A percentile compares a stretch with the other conserved stretches of the same genome.
Conservation (phyloP, 2,113 vertebrate species). For the Solea senegalensis region DNA sequence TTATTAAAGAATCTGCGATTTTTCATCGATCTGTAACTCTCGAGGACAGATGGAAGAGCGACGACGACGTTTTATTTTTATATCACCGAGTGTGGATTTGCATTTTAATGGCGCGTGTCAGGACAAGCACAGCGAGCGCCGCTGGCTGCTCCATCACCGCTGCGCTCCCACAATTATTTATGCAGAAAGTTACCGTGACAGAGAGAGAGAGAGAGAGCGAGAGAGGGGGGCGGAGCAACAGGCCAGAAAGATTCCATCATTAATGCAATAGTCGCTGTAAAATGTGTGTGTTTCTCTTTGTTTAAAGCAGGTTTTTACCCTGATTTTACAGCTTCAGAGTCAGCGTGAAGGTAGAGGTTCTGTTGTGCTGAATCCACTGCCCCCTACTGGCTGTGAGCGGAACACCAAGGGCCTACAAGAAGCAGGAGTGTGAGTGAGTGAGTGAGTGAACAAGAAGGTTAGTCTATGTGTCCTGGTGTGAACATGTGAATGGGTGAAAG, state of each 20-base stretch:
- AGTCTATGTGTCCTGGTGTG: no score
- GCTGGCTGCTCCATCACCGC: conserved; percentile 61
- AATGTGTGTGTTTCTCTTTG: no score
- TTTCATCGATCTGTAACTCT: conserved; percentile 40
- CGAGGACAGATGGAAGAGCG: conserved; percentile 12
- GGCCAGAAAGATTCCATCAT: conserved; percentile 32
- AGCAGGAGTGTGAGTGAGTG: no score
- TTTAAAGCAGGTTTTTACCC: no score
- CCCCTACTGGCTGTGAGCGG: no score
- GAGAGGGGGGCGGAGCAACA: conserved; percentile 42
- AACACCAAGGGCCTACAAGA: no score
- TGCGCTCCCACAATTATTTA: conserved; percentile 75
- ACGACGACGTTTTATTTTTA: conserved; percentile 24
- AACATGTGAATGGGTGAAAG: no score
- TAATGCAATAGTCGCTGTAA: neutral
- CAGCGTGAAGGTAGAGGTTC: no score
- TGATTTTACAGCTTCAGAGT: no score
- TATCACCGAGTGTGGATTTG: conserved; percentile 75
- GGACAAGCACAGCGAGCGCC: conserved; percentile 61
- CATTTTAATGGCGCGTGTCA: conserved; percentile 77
- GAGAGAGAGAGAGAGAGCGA: conserved; percentile 7
- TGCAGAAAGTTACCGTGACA: conserved; percentile 68
- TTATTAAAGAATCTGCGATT: conserved; percentile 26
- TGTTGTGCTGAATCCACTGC: no score
- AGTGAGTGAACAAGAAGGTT: no score